These are phyloP conservation scores for Acromyrmex echinatior DNA, from an alignment of 1,140 invertebrate genomes.

Conservation along the genomic window DNA sequence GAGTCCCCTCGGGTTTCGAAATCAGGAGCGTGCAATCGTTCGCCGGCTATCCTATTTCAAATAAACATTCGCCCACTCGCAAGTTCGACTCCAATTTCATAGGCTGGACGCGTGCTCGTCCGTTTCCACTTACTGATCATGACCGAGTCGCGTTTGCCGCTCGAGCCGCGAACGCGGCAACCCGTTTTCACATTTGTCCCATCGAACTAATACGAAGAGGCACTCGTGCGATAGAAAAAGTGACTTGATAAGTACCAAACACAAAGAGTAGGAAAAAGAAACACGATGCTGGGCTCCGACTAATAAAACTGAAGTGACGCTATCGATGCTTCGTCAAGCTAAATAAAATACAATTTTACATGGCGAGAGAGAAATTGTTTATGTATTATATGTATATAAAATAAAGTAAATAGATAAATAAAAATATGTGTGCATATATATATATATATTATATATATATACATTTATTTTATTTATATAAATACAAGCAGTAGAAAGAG, in stretches of 20 bases:
- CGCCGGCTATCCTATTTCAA: constrained; percentile 59
- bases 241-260: background rate
- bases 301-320: constrained; percentile 42
- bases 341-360: constrained; percentile 18
- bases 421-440: background rate
- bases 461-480: background rate
- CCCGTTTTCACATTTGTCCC: constrained; percentile 71
- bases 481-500: background rate
- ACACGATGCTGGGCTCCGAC: background rate
- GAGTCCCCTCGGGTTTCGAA: constrained; percentile 38
- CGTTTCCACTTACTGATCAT: constrained; percentile 58
- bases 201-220: constrained; percentile 35
- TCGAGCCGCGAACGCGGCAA: constrained; percentile 27
- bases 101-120: constrained; percentile 48
- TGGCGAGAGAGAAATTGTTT: background rate
- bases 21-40: constrained; percentile 51
- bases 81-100: constrained; percentile 61
- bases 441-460: background rate
- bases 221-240: constrained; percentile 14
- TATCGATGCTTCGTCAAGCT: background rate
- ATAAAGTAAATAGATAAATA: background rate
- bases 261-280: background rate
- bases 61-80: constrained; percentile 60
- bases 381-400: background rate
- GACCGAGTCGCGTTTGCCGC: constrained; percentile 21